These are phyloP conservation scores for Eurois occulta DNA, from an alignment of 2,888 invertebrate species.

Conservation along the genomic window DNA sequence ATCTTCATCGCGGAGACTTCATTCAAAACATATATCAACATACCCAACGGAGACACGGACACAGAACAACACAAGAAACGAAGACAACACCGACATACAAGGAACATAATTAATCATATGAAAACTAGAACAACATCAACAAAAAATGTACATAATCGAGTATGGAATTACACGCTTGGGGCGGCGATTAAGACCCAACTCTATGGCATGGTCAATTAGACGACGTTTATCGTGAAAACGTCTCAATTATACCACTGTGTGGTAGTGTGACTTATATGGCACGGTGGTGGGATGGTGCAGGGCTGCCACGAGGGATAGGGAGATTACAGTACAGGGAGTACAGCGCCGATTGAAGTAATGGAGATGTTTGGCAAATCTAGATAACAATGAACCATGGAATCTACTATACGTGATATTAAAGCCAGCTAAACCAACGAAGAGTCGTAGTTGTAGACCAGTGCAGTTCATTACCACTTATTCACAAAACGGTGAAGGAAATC, in stretches of 20 bases:
- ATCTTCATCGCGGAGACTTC: background rate
- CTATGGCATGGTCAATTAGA: conserved; percentile 76
- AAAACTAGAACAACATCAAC: conserved; percentile 75
- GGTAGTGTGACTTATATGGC: conserved; percentile 50
- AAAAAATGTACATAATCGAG: conserved; percentile 64
- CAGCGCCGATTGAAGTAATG: too few species aligned
- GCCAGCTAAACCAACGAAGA: too few species aligned
- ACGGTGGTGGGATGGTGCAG: conserved; percentile 33
- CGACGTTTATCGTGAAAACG: conserved; percentile 77
- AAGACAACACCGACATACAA: conserved; percentile 28
- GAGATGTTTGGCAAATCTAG: background rate
- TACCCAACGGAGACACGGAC: conserved; percentile 8
- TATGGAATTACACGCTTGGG: conserved; percentile 77
- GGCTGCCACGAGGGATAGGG: conserved; percentile 23
- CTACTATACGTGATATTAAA: too few species aligned
- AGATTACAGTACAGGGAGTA: background rate
- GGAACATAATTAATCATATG: conserved; percentile 71
- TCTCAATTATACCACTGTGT: conserved; percentile 78
- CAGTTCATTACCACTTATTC: too few species aligned
- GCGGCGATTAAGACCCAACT: conserved; percentile 72
- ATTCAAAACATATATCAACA: background rate
- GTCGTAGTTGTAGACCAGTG: too few species aligned
- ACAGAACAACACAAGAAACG: conserved; percentile 26
- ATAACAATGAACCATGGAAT: background rate
- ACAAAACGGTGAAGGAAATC: too few species aligned